Evolutionary conservation across 1,140 invertebrate species (phyloP), one percentile per base, ranked within the genome.

Genomic region (Drosophila pectinifera): DNA sequence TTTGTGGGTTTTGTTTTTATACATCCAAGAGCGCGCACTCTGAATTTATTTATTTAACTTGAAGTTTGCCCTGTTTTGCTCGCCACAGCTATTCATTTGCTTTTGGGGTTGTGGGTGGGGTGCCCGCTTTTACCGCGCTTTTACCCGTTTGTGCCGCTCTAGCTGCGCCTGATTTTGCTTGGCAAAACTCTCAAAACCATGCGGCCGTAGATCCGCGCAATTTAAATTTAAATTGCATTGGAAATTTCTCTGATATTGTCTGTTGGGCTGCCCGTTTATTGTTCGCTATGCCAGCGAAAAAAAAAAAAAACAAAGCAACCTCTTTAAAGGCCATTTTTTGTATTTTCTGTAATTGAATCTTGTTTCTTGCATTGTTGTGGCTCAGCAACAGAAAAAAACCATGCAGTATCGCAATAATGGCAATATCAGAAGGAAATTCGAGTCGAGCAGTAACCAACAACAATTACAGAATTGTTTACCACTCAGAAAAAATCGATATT

Each of bases 151-250:
- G 22, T 80, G 53, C 16, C 57, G 72, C 28, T 75, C 43, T 49
- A 46, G 53, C 41, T 61, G 58, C 49, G 58, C 24, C 38, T 58
- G 13, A 31, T 62, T 55, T 26, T 56, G 48, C 49, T 79, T 83
- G 56, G 63, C 26, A 64, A 82, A 82, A 75, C 69, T 72, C 69
- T 88, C 63, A 46, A 88, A 86, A 79, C 57, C 84, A 83, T 73
- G 75, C 72, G 78, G 83, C 75, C 82, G 82, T 79, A 88, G 80
- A 86, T 86, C 83, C 83, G 75, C 57, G 76, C 83, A 88, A 88
- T 86, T 86, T 89, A 83, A 88, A 79, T 86, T 88, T 79, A 88
- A 86, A 86, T 86, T 83, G 63, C 72, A 79, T 73, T 85, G 82
- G 68, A 86, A 86, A 79, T 88, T 80, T 76, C 54, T 38, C 56